Evolutionary conservation across 2,797 vertebrate species (phyloP).

Genomic region (Mormyrops boulengeri): DNA sequence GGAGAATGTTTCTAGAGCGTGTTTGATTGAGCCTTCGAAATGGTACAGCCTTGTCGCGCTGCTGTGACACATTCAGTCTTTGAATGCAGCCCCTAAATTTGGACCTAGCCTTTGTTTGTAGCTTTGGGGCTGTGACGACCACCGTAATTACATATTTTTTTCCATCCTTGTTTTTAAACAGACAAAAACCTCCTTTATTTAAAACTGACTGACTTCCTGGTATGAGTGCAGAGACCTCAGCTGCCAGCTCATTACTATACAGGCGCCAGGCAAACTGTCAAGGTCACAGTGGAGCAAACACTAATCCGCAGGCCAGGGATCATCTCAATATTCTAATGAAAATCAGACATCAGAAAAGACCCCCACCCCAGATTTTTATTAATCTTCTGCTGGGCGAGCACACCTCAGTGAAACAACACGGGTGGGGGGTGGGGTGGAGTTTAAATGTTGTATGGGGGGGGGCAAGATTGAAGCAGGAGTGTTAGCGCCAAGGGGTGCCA

Average conservation of each 20-base stretch:
- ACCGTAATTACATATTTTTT: not conserved
- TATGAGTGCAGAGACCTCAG: not conserved
- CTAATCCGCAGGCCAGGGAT: not conserved
- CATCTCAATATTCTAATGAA: constrained; percentile 54
- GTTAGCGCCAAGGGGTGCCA: not conserved
- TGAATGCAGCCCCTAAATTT: not conserved
- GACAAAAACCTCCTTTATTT: not conserved
- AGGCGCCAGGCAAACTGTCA: not conserved
- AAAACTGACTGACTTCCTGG: not conserved
- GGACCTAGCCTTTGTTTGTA: not conserved
- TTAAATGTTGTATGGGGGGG: not conserved
- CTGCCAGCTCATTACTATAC: not conserved
- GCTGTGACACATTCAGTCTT: not conserved
- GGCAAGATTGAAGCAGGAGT: not conserved
- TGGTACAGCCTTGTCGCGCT: not conserved
- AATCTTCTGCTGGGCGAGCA: not conserved
- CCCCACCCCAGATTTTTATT: not conserved
- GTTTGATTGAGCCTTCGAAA: not conserved
- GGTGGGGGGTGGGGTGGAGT: not conserved
- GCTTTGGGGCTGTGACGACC: not conserved
- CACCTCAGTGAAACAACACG: not conserved
- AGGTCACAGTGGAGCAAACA: not conserved
- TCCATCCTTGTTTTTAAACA: not conserved
- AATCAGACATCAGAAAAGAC: constrained; percentile 27
- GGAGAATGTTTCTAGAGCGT: not conserved